Base-by-base conservation (phyloP, 1,140 invertebrate genomes). In the Mizuhopecten yessoensis region DNA sequence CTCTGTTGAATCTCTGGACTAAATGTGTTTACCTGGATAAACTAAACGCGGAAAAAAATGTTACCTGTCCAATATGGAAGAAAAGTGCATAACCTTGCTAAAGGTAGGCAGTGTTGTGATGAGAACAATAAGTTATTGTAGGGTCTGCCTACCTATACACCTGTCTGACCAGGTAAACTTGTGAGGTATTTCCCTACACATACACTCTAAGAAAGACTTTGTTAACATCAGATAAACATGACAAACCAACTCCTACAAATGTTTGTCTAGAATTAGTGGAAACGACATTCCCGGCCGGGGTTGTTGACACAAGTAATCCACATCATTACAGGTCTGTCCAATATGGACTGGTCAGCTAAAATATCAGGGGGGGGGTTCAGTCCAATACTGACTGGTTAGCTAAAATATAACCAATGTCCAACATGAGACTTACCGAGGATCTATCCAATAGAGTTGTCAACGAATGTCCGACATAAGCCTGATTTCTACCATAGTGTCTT, bases 301-400 rank as follows among this genome's bases (percentile, higher is more conserved):
- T 75, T 75, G 57, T 75, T 75, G 57, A 75, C 57, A 75, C n/a
- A 75, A 29, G 23, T 75, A 75, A 75, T 75, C 57, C n/a, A 23
- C 57, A 75, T 75, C 57, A 75, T 75, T 75, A 75, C 23, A 1
- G 23, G 57, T 45, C 57, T 75, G 57, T 75, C 57, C 17, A 29
- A 75, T 75, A 75, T n/a, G n/a, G 57, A 29, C 57, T 75, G 57
- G 57, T 75, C 57, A 75, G 57, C 57, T 75, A 75, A 75, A 75
- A 75, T n/a, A 75, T n/a, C 0, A 5, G 3, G 1, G 3, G 1
- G 20, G 1, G 29, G 23, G 42, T 9, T 29, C n/a, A n/a, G 9
- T 45, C 42, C 42, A 15, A 9, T 13, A 45, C 42, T 17, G 57
- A 75, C 36, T 39, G 36, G 36, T 39, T 39, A 39, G 36, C 36